Evolutionary conservation across 2,797 vertebrate genomes (phyloP), one percentile per base, ranked within the genome.

Genomic region (Lutjanus campechanus): DNA sequence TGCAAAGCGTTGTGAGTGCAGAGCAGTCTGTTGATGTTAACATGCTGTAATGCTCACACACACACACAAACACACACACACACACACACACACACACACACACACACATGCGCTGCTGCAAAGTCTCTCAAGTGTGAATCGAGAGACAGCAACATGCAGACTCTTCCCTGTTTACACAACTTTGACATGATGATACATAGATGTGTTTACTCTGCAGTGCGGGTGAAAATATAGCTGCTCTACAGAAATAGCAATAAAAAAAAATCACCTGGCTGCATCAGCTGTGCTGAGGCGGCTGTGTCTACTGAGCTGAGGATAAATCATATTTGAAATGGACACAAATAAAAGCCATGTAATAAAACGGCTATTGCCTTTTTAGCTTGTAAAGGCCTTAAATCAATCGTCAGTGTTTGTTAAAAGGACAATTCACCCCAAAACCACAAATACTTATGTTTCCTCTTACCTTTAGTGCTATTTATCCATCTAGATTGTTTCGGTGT

Each of bases 41-140:
- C 51, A 69, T 56, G 56, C 40, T 71, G 50, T 20, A 77, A 59
- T 70, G 1, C 41, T 8, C 25, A 9, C 75, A n/a, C 70, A 41
- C 41, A 46, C 49, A 67, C 29, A 68, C 65, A 63, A 53, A 47
- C 64, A 44, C 68, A 50, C 63, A 44, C 71, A 41, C 54, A 20
- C 58, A 56, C 65, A 70, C 69, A 64, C 47, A 60, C 73, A 71
- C 68, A 64, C 49, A 76, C 67, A 69, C 43, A 78, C 54, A 73
- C 54, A 76, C 53, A 25, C 25, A 25, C 25, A 25, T n/a, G 25
- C 29, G 29, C 49, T 20, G 50, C 44, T 40, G 22, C 65, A 16
- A 55, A 61, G 51, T 64, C 60, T 72, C 60, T 76, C 25, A 76
- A 70, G 69, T 76, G 76, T 77, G 64, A 83, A 77, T 46, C 8